Conservation (phyloP, 2,113 vertebrate species). For the human region GRCh38 chr4:57119501-57120000, state of each 20-base stretch:
- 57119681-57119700: neutral
- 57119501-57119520: neutral
- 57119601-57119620: conserved; percentile 16
- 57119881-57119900: neutral
- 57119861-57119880: neutral
- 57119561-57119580: neutral
- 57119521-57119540: neutral
- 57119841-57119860: neutral
- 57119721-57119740: neutral
- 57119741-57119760: neutral
- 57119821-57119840: too few species aligned
- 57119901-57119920: neutral
- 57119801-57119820: neutral
- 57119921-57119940: neutral
- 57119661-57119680: neutral
- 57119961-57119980: neutral
- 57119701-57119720: neutral
- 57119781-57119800: neutral
- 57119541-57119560: neutral
- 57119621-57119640: neutral
- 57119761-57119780: neutral
- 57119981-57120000: neutral
- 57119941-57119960: neutral
- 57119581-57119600: neutral
- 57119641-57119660: conserved; percentile 38